A percentile compares a stretch with the other conserved stretches of the same genome.
Evolutionary conservation across 2,797 vertebrate genomes (phyloP).

Genomic region (Halcyon badia): DNA sequence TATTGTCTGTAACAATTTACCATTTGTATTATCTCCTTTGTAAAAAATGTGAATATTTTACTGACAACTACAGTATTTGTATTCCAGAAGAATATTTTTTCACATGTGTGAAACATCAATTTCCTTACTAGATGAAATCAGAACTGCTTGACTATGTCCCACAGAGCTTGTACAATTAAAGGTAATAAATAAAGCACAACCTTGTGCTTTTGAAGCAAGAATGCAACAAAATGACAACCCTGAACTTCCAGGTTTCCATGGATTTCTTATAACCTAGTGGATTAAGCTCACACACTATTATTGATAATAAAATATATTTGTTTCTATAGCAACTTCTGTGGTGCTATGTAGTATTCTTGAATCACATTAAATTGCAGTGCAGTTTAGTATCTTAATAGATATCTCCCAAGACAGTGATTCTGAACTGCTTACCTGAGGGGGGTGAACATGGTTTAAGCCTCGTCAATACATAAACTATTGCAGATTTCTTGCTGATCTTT

Average conservation of each 20-base stretch:
- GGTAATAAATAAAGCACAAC: not conserved
- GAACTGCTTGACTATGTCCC: not conserved
- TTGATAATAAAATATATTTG: slow-evolving; percentile 4
- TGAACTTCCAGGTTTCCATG: not conserved
- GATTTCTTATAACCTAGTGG: not conserved
- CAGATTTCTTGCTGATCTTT: not conserved
- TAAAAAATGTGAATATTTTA: not conserved
- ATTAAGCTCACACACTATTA: not conserved
- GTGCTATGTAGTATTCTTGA: not conserved
- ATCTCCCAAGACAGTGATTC: not conserved
- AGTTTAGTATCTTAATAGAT: not conserved
- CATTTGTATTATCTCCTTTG: not conserved
- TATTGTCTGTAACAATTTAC: not conserved
- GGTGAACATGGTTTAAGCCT: not conserved
- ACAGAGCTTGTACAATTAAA: not conserved
- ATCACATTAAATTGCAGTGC: not conserved
- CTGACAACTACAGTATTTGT: not conserved
- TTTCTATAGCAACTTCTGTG: slow-evolving; percentile 51
- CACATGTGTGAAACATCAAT: not conserved
- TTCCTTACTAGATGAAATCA: not conserved
- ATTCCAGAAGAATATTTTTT: not conserved
- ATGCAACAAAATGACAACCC: not conserved
- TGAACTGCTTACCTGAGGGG: not conserved
- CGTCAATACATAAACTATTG: not conserved
- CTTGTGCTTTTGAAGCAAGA: not conserved